A percentile compares a stretch with the other conserved stretches of the same genome.
Conservation (phyloP, 2,888 invertebrate species). For the Rhyacophila evoluta region DNA sequence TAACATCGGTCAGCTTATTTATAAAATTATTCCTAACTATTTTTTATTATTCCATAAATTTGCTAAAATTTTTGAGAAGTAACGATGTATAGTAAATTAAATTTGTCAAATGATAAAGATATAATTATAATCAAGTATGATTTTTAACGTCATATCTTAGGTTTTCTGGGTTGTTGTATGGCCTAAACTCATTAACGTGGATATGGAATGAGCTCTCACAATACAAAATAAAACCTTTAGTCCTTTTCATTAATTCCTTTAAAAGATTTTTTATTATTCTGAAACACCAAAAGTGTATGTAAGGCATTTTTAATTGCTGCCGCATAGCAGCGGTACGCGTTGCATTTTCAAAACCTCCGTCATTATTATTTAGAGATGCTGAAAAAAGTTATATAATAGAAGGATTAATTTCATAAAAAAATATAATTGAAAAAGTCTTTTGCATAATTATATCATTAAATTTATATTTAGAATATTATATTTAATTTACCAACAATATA, state of each 20-base stretch:
- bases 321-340: background rate
- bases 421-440: too few species aligned
- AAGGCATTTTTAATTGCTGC: slow-evolving; percentile 12
- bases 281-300: slow-evolving; percentile 10
- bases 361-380: background rate
- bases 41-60: too few species aligned
- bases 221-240: slow-evolving; percentile 21
- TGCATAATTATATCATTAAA: too few species aligned
- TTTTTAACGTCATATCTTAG: background rate
- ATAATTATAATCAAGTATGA: too few species aligned
- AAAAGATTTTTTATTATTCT: background rate
- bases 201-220: slow-evolving; percentile 34
- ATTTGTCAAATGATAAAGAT: too few species aligned
- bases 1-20: too few species aligned
- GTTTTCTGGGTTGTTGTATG: background rate
- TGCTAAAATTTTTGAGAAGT: too few species aligned
- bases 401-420: background rate
- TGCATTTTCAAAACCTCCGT: background rate
- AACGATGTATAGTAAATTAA: too few species aligned
- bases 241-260: slow-evolving; percentile 22
- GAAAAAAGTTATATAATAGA: background rate
- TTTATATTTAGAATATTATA: too few species aligned
- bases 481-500: too few species aligned
- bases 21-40: too few species aligned
- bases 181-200: slow-evolving; percentile 40